A percentile compares a stretch with the other conserved stretches of the same genome.
phyloP scores from a whole-genome alignment of 2,797 vertebrate genomes.

The Onychomys torridus region DNA sequence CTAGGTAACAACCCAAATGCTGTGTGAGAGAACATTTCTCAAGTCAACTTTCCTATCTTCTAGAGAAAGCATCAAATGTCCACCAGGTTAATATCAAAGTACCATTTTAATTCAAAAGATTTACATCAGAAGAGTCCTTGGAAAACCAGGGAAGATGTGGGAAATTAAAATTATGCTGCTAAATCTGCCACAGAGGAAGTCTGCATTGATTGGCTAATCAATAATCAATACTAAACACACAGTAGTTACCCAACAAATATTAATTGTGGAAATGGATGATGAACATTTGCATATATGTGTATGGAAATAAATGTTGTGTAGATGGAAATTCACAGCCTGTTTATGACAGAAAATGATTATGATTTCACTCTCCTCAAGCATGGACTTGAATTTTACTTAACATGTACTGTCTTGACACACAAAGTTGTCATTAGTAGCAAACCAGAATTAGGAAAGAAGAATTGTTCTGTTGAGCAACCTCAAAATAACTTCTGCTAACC shows the following conservation, averaged over 20 bases:
- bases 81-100: not conserved
- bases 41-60: not conserved
- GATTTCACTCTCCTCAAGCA: slow-evolving; percentile 12
- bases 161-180: slow-evolving; percentile 14
- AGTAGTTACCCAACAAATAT: not conserved
- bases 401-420: not conserved
- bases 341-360: not conserved
- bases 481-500: not conserved
- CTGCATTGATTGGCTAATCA: not conserved
- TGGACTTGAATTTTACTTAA: not conserved
- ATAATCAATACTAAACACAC: not conserved
- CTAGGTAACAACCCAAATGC: not conserved
- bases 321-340: not conserved
- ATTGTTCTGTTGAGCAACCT: not conserved
- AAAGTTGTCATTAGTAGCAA: not conserved
- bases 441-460: not conserved
- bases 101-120: slow-evolving; percentile 46
- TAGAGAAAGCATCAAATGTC: not conserved
- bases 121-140: not conserved
- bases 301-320: not conserved
- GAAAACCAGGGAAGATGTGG: not conserved
- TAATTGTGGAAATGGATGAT: not conserved
- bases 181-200: slow-evolving; percentile 21
- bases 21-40: slow-evolving; percentile 29
- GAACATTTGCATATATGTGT: not conserved